phyloP scores from a whole-genome alignment of 2,888 invertebrate genomes.

The Fragum whitleyi region DNA sequence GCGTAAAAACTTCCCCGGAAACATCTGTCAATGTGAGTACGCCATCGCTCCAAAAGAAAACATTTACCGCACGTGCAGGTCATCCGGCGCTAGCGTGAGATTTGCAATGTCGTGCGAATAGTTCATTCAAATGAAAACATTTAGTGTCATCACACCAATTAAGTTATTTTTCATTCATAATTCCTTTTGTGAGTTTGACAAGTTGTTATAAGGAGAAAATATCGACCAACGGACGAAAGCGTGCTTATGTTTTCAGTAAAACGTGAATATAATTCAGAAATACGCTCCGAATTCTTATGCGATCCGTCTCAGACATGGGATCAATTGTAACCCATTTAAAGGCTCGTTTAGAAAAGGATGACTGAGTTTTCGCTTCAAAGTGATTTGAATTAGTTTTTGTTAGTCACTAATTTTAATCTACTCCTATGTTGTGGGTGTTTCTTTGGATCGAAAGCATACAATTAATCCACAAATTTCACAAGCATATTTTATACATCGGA shows the following conservation, averaged over 20 bases:
- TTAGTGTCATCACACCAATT: slow-evolving; percentile 10
- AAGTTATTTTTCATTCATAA: slow-evolving; percentile 20
- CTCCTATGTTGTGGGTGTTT: no score
- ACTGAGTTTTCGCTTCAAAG: no score
- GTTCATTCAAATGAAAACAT: not conserved
- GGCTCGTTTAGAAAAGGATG: no score
- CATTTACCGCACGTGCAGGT: slow-evolving; percentile 23
- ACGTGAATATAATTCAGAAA: no score
- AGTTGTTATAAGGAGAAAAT: not conserved
- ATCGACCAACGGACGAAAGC: not conserved
- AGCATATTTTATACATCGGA: no score
- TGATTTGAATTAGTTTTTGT: no score
- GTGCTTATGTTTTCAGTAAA: not conserved
- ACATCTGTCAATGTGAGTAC: slow-evolving; percentile 14
- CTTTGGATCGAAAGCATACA: no score
- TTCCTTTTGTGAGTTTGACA: not conserved
- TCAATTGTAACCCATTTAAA: no score
- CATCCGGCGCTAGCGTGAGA: slow-evolving; percentile 16
- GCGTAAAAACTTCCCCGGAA: slow-evolving; percentile 11
- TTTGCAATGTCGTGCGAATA: slow-evolving; percentile 17
- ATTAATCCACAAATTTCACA: no score
- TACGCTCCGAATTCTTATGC: no score
- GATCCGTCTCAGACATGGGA: no score
- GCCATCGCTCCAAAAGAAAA: slow-evolving; percentile 19
- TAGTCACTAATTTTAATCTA: no score